Evolutionary conservation across 2,888 invertebrate genomes (phyloP).

Genomic region (Cecidostiba fungosa): DNA sequence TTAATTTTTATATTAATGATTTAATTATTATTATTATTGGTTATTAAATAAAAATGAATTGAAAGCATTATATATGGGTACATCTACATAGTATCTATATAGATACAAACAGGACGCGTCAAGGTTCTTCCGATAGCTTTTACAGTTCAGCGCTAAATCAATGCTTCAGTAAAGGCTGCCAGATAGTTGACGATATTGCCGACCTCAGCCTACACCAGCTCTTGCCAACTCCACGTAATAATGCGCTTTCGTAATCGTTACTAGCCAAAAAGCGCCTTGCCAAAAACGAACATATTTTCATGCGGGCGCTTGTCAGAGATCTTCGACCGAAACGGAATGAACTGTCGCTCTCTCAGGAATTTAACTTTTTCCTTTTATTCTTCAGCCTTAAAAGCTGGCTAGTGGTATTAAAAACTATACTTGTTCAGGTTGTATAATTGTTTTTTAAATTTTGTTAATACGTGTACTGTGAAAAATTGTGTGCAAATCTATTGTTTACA

Average conservation of each 20-base stretch:
- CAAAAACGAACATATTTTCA: conserved; percentile 51
- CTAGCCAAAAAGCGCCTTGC: conserved; percentile 39
- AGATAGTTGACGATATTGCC: conserved; percentile 36
- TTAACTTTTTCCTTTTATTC: background rate
- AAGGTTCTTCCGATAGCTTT: conserved; percentile 56
- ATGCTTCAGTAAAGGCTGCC: conserved; percentile 49
- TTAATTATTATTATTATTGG: too few species aligned
- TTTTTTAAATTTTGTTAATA: background rate
- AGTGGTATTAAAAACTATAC: background rate
- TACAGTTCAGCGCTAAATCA: conserved; percentile 52
- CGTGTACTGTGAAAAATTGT: too few species aligned
- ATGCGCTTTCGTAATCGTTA: conserved; percentile 40
- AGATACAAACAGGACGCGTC: conserved; percentile 23
- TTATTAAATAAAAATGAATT: too few species aligned
- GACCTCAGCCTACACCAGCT: conserved; percentile 45
- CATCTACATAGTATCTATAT: background rate
- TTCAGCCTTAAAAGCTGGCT: background rate
- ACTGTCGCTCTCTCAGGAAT: conserved; percentile 4
- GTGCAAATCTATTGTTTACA: too few species aligned
- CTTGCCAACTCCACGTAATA: conserved; percentile 60
- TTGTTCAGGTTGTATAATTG: background rate
- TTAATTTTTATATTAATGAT: too few species aligned
- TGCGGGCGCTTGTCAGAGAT: conserved; percentile 15
- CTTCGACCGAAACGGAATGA: conserved; percentile 35
- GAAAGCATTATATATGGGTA: too few species aligned